Conservation (phyloP, 2,113 vertebrate genomes). For the Sakesphorus luctuosus region DNA sequence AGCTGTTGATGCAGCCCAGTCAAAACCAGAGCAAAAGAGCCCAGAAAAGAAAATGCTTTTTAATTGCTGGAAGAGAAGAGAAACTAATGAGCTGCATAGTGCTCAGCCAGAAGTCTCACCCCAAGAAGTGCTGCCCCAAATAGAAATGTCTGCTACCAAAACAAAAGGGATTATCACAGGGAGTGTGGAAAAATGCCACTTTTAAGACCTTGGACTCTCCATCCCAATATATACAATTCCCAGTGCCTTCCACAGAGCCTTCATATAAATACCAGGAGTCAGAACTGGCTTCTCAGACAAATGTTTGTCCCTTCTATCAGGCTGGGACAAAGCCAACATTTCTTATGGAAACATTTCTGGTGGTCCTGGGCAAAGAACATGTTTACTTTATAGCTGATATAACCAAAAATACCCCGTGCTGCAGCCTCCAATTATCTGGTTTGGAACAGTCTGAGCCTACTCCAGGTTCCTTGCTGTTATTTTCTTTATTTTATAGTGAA, state of each 20-base stretch:
- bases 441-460: conserved; percentile 40
- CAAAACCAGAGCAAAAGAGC: background rate
- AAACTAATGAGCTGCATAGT: background rate
- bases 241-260: conserved; percentile 27
- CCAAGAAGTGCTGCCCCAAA: background rate
- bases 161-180: background rate
- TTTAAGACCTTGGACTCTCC: conserved; percentile 31
- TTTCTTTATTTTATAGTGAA: conserved; percentile 50
- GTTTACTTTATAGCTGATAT: conserved; percentile 64
- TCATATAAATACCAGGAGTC: conserved; percentile 23
- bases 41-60: background rate
- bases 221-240: background rate
- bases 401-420: conserved; percentile 52
- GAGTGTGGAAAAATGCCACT: background rate
- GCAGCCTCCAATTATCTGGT: conserved; percentile 44
- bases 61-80: background rate
- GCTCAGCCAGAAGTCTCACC: background rate
- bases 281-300: conserved; percentile 28
- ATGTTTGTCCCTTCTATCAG: conserved; percentile 43
- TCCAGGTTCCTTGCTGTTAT: background rate
- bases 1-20: background rate
- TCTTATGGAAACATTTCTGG: conserved; percentile 54
- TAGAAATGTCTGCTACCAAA: background rate
- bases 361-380: conserved; percentile 41
- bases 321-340: conserved; percentile 16